Base-by-base conservation (phyloP, 2,888 invertebrate species). In the Capitulum mitella region DNA sequence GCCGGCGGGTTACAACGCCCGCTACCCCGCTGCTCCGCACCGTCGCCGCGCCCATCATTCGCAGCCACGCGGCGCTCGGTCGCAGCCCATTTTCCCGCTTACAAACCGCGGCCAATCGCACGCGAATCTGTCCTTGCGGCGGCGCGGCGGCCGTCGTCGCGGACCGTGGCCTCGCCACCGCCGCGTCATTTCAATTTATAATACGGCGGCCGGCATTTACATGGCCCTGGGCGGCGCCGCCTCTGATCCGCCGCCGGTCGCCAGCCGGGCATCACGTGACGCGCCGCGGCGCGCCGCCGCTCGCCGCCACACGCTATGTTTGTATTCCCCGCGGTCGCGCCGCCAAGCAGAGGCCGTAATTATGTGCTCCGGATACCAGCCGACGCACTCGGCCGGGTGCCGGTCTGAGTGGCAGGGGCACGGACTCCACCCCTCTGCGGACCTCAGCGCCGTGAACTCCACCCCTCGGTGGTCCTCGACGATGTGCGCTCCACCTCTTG, bases 41-140 rank as follows among this genome's bases (percentile, higher is more conserved):
- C n/a, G n/a, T n/a, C n/a, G n/a, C n/a, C n/a, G 54, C 26, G n/a
- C 54, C n/a, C 54, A 54, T 54, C 16, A n/a, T n/a, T n/a, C 16
- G 22, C n/a, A 54, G 26, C n/a, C 54, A n/a, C n/a, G 5, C 54
- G 6, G n/a, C 16, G 54, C 54, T 16, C 22, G 3, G 54, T 22
- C 54, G n/a, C 54, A 54, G 54, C n/a, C 54, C 54, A 54, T n/a
- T 54, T 54, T 54, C 10, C n/a, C 54, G 54, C 54, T 54, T 22
- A 54, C 54, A 54, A 54, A n/a, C n/a, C 54, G n/a, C 54, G 10
- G 26, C 54, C 54, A 54, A 54, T 54, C 54, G n/a, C 54, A 54
- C n/a, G n/a, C 54, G n/a, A 54, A 54, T 54, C 54, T 54, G 54
- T 54, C 54, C 54, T 54, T 54, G 54, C n/a, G 54, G 22, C n/a